Conservation (phyloP, 2,113 vertebrate genomes). For the Meles meles region DNA sequence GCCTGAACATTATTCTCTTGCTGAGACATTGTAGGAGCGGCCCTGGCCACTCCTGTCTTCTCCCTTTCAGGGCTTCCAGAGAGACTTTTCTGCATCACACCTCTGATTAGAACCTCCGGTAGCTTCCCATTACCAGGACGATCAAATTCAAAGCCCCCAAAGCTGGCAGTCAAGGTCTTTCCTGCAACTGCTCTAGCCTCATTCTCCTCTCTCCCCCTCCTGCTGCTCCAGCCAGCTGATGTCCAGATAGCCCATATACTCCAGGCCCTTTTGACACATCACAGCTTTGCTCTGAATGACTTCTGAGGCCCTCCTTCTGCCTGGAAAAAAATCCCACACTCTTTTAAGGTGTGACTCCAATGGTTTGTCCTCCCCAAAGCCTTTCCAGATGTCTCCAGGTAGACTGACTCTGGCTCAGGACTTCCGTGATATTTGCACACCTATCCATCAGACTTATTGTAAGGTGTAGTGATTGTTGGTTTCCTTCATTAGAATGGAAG, state of each 20-base stretch:
- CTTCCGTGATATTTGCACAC: rapidly evolving
- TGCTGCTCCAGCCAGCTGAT: background rate
- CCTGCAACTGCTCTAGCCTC: background rate
- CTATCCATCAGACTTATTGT: background rate
- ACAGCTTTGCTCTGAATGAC: background rate
- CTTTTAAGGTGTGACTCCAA: background rate
- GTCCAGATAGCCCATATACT: background rate
- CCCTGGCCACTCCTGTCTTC: background rate
- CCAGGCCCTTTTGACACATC: background rate
- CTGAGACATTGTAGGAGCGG: background rate
- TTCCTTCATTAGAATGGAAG: background rate
- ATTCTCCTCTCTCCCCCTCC: background rate
- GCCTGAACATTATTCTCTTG: background rate
- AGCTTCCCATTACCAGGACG: background rate
- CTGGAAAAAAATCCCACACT: background rate
- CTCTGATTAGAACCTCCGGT: background rate
- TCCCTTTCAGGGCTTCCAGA: background rate
- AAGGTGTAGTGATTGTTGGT: background rate
- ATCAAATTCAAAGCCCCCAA: background rate
- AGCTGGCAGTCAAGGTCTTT: background rate
- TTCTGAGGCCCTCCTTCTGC: background rate
- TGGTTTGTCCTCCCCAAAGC: background rate
- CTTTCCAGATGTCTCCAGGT: background rate
- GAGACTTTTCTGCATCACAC: background rate
- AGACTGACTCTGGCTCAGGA: background rate